Base-by-base conservation (phyloP, 2,113 vertebrate species). In the Neopipo cinnamomea region DNA sequence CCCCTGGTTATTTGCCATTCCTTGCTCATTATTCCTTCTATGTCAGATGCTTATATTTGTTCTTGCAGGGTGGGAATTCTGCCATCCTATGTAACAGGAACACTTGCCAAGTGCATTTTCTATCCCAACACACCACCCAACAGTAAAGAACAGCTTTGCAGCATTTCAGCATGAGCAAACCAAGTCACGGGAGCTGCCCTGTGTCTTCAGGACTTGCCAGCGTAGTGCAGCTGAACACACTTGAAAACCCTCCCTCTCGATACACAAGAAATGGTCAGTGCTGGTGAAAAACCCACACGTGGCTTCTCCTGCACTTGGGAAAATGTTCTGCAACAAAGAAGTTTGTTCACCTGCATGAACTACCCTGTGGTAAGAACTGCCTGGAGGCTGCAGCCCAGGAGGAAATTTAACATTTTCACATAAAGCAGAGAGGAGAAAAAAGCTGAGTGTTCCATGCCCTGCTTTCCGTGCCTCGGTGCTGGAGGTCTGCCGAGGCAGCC, bases 31-130 rank as follows among this genome's bases (percentile, higher is more conserved):
- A 17, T 27, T 83, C 25, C n/a, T 71, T 66, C 67, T 72, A 4
- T 21, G 35, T 70, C 76, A 73, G 50, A 37, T 62, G 35, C 21
- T 66, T 72, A 55, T 37, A 78, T 52, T 9, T 68, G 55, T 65
- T 22, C 28, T 63, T 46, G 55, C 55, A 33, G 23, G 31, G 15
- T 84, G 27, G 42, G 80, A 88, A 86, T 46, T 85, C 11, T 2
- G 1, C 30, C 24, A 37, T 1, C 2, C n/a, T 23, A 21, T 33
- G 47, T 56, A 85, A 65, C 0, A 15, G 30, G 53, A 78, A 23
- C 8, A 17, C 42, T 5, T 11, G 11, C n/a, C 41, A 47, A 0
- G 0, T 28, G 30, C 20, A 9, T 17, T 61, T 88, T 42, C 41
- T 44, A 61, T 47, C 47, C 65, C 50, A 77, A 76, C 80, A 50